Percentiles rank a stretch among this genome's conserved stretches.
phyloP scores from a whole-genome alignment of 2,888 invertebrate genomes.

The Trypoxylon attenuatum region DNA sequence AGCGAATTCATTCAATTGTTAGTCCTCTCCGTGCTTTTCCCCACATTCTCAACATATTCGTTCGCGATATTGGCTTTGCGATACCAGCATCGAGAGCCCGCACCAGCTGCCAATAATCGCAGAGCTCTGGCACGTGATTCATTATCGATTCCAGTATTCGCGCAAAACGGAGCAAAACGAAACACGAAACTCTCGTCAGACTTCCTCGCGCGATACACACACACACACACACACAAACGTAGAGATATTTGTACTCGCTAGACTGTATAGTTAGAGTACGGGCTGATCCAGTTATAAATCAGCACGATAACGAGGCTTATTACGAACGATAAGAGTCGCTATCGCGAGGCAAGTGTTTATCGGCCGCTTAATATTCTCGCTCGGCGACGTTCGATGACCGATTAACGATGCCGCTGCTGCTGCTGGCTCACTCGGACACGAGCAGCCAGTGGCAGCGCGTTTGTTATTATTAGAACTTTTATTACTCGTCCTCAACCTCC shows the following conservation, averaged over 20 bases:
- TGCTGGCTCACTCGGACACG: neutral
- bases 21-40: no score
- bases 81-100: no score
- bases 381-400: constrained; percentile 43
- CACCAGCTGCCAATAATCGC: no score
- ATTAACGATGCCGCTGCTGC: constrained; percentile 11
- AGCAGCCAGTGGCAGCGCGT: no score
- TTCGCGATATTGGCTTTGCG: no score
- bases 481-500: no score
- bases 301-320: constrained; percentile 30
- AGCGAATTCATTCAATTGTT: no score
- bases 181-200: no score
- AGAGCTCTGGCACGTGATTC: neutral
- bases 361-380: constrained; percentile 20
- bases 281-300: constrained; percentile 22
- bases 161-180: neutral
- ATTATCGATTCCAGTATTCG: neutral
- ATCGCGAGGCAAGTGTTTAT: constrained; percentile 32
- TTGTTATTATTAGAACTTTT: no score
- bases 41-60: no score
- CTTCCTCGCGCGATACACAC: no score
- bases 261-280: neutral
- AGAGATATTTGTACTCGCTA: no score
- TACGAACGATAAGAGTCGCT: constrained; percentile 29
- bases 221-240: neutral